These are phyloP conservation scores for Dascillus cervinus DNA, from an alignment of 2,888 invertebrate species.

Conservation along the genomic window DNA sequence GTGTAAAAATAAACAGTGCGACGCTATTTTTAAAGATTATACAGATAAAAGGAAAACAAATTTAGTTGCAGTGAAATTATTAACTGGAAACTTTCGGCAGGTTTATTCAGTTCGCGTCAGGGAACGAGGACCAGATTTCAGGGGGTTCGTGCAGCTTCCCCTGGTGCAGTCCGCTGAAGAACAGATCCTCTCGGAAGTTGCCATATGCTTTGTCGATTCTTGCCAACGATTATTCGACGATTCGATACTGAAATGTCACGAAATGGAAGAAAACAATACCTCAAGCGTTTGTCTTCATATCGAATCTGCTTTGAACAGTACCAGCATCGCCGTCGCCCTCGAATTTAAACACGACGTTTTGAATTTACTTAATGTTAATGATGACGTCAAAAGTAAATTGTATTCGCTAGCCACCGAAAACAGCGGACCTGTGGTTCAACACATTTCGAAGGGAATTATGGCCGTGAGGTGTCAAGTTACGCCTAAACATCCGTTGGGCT, in stretches of 20 bases:
- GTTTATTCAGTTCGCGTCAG: constrained; percentile 62
- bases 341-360: constrained; percentile 54
- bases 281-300: constrained; percentile 51
- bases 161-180: constrained; percentile 33
- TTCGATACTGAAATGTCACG: constrained; percentile 49
- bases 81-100: constrained; percentile 52
- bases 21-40: constrained; percentile 56
- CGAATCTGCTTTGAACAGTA: constrained; percentile 55
- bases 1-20: constrained; percentile 65
- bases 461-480: constrained; percentile 62
- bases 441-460: constrained; percentile 62
- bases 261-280: constrained; percentile 26
- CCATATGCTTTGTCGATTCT: constrained; percentile 51
- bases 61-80: constrained; percentile 58
- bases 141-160: constrained; percentile 64
- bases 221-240: constrained; percentile 50
- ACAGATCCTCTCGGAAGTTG: constrained; percentile 28
- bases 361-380: constrained; percentile 50
- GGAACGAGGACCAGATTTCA: constrained; percentile 60
- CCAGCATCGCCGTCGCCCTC: constrained; percentile 52
- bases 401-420: constrained; percentile 54
- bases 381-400: constrained; percentile 53
- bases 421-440: constrained; percentile 57
- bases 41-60: constrained; percentile 49
- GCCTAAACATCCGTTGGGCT: constrained; percentile 60